Evolutionary conservation across 2,113 vertebrate species (phyloP), one percentile per base, ranked within the genome.

Genomic region (Mustela lutreola): DNA sequence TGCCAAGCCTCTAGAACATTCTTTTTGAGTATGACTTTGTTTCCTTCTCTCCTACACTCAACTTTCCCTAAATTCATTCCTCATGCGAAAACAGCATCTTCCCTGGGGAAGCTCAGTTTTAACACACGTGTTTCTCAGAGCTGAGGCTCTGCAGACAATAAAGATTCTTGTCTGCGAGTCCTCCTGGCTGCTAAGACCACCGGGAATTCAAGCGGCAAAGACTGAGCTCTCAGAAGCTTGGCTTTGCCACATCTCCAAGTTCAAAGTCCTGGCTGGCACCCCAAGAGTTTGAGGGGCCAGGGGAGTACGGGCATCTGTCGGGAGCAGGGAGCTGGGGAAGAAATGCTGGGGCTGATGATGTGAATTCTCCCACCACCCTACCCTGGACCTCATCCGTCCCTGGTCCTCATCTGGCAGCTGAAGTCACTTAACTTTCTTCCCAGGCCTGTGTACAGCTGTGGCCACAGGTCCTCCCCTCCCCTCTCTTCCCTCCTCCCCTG

Each of bases 21-120:
- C 73, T 48, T 95, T 95, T 65, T 82, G 36, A 86, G 83, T 91
- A 60, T 18, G 42, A 97, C 36, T 95, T 92, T 89, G 87, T 92
- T 97, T 91, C 90, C 65, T 89, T 85, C 81, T 85, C 91, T 91
- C 84, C 82, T 85, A 62, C 91, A 83, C 50, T 93, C 95, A 91
- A 96, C 95, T 96, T 87, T 78, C 75, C 82, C 96, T 81, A 95
- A 87, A 95, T 97, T 92, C 73, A 86, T 97, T 98, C 97, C 97
- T 97, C 96, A 80, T 87, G 95, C 42, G 53, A 81, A 93, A 91
- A 97, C 81, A 95, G 79, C 84, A n/a, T 28, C 0, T 26, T 97
- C 97, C 97, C 97, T 0, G 9, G 96, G 95, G 97, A 98, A 89
- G 93, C 94, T 94, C 39, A 3, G 84, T 22, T 97, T 94, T 82